A percentile compares a stretch with the other conserved stretches of the same genome.
phyloP scores from a whole-genome alignment of 2,113 vertebrate genomes.

The Muntiacus muntjak region DNA sequence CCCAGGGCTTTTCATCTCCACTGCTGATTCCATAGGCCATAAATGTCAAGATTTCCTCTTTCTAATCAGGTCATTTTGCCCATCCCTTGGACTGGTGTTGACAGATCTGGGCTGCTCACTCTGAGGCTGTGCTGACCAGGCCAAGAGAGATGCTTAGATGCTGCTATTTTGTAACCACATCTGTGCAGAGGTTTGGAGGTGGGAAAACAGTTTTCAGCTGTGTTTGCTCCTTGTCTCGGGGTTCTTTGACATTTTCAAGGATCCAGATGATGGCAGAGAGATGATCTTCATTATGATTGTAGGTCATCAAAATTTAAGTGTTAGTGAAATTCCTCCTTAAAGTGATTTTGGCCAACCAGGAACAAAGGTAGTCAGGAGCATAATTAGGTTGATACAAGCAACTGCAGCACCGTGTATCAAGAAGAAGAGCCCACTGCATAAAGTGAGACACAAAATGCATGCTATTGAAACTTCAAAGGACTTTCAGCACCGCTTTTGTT shows the following conservation, averaged over 20 bases:
- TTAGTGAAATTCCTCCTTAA: neutral
- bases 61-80: neutral
- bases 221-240: conserved; percentile 5
- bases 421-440: neutral
- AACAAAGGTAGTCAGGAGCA: neutral
- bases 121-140: neutral
- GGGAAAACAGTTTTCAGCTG: neutral
- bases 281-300: neutral
- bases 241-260: conserved; percentile 37
- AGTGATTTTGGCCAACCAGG: neutral
- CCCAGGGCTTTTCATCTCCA: neutral
- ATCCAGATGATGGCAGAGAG: neutral
- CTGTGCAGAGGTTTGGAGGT: conserved; percentile 21
- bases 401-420: neutral
- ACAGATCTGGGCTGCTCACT: conserved; percentile 22
- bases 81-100: neutral
- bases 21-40: neutral
- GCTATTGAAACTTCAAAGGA: neutral
- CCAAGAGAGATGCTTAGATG: conserved; percentile 5
- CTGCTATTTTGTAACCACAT: conserved; percentile 17
- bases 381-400: neutral
- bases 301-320: neutral
- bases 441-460: neutral
- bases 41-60: neutral
- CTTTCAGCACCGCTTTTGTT: neutral